Evolutionary conservation across 2,888 invertebrate species (phyloP), one percentile per base, ranked within the genome.

Genomic region (Acanthopleura granulata): DNA sequence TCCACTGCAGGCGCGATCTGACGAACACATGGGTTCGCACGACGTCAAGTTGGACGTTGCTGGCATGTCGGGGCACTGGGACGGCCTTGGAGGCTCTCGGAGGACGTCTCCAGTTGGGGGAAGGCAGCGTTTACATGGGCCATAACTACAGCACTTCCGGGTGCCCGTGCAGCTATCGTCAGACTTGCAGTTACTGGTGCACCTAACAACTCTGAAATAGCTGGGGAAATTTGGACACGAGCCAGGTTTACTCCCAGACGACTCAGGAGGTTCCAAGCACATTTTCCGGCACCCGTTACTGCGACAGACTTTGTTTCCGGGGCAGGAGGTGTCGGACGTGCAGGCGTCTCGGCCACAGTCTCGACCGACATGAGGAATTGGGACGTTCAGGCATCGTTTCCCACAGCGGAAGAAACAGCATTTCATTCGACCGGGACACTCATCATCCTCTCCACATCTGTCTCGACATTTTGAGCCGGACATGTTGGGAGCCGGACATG

Each of bases 361-460:
- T 27, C 22, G 22, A 22, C 29, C 16, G 25, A 27, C 66, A 6
- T 6, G 1, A 27, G 22, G 25, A 6, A 22, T 25, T 6, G 4
- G 6, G 29, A 27, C 66, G 29, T 66, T 66, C 18, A 66, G 22
- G 25, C 66, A 66, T 16, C 66, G 66, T 66, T 66, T 66, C 18
- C 66, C 66, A 66, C 66, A 66, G 25, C 66, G 22, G 25, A 66
- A 66, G 22, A 27, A 16, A 14, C 66, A 66, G 29, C 66, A 66
- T 25, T 66, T 66, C 66, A 66, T 66, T 14, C 4, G 25, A 27
- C 14, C 6, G 6, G 66, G 66, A 66, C 66, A 66, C 1, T 66
- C 29, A 22, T 66, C 66, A 14, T 66, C 66, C 25, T 27, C 29
- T 16, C 25, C 14, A 14, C 66, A 66, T 6, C 14, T 9, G 25